Percentiles rank a stretch among this genome's conserved stretches.
phyloP scores from a whole-genome alignment of 2,113 vertebrate species.

The Odobenus rosmarus region DNA sequence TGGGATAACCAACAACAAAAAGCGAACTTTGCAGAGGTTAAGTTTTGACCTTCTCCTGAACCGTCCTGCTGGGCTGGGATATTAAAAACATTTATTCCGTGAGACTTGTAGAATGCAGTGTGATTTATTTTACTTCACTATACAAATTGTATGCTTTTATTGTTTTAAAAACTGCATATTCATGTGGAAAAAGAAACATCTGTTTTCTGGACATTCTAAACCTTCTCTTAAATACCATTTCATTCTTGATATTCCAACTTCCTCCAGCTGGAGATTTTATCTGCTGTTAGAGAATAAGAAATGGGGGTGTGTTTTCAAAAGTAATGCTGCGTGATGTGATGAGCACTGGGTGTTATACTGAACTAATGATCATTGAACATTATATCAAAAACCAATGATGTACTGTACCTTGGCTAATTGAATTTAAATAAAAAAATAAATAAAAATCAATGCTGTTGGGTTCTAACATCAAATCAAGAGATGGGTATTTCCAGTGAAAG shows the following conservation, averaged over 20 bases:
- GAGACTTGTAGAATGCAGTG: not conserved
- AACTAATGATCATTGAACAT: not conserved
- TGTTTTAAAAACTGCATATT: not conserved
- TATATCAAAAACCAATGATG: not conserved
- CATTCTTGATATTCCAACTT: not conserved
- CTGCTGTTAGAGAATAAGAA: not conserved
- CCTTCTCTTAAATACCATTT: not conserved
- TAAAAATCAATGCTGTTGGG: not conserved
- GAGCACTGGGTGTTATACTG: not conserved
- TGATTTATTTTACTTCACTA: conserved; percentile 51
- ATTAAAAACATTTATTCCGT: not conserved
- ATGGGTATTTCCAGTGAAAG: not conserved
- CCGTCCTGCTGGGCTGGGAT: conserved; percentile 24
- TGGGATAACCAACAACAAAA: conserved; percentile 48
- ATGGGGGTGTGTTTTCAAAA: not conserved
- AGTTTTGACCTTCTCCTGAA: conserved; percentile 34
- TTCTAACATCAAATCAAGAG: not conserved
- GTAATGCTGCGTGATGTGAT: not conserved
- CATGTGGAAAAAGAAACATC: not conserved
- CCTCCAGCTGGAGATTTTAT: not conserved
- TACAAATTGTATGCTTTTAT: not conserved
- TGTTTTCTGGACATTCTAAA: not conserved
- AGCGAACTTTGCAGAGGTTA: not conserved
- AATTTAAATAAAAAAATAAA: not conserved
- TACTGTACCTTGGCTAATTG: not conserved